Base-by-base conservation (phyloP, 2,888 invertebrate species). In the Urechis unicinctus region DNA sequence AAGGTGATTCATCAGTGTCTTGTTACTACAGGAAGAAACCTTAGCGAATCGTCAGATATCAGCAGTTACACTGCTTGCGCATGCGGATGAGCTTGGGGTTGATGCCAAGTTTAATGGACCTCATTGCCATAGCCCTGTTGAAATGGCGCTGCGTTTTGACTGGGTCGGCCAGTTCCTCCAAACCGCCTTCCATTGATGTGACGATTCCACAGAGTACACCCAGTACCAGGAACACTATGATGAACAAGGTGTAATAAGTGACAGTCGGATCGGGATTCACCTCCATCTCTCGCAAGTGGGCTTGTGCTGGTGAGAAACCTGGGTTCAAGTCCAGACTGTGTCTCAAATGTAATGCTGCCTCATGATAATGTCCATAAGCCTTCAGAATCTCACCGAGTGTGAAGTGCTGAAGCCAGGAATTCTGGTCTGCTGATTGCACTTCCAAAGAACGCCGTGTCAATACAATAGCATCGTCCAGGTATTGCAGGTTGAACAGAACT, bases 381-480 rank as follows among this genome's bases (percentile, higher is more conserved):
- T 90, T 91, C 73, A 91, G 88, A 76, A 92, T 91, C 79, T 92
- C 91, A 4, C 91, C 91, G 53, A 92, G 83, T 4, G 91, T 91
- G 75, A 91, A 89, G 80, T 91, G 90, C 78, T 91, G 91, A 72
- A 89, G 88, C 91, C 91, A 91, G 1, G 90, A 88, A 72, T 87
- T 88, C 71, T 88, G 87, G 72, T 89, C 89, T 0, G 88, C 87
- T 29, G 89, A 86, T 74, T 89, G 89, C 56, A 90, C 86, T 70
- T 89, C 89, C 43, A 92, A 81, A 17, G 91, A 91, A 52, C 89
- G 84, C 66, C 89, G 83, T 52, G 91, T 90, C 69, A 92, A 82
- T 73, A 88, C 89, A 66, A 91, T 89, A 44, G 91, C 91, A 79
- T 92, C 91, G 76, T 92, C 91, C 63, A 91, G 80, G 78, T 91